Base-by-base conservation (phyloP, 2,888 invertebrate genomes). In the Diaprepes abbreviatus region DNA sequence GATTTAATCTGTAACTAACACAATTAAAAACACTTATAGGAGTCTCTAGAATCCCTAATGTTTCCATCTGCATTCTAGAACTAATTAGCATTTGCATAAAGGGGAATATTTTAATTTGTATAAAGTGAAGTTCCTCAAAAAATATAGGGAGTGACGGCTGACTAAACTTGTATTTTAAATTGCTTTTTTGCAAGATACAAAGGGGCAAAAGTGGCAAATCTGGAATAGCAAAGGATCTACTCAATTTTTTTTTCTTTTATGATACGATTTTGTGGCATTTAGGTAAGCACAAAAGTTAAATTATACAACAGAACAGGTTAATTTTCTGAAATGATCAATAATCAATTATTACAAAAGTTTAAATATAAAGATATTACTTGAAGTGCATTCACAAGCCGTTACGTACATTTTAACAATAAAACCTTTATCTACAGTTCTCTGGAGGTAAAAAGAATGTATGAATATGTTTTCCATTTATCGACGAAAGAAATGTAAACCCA, bases 101-200 rank as follows among this genome's bases (percentile, higher is more conserved):
- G 40, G 24, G 35, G 31, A 43, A 12, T 40, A 54, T 54, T 54
- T 45, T 55, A 64, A 64, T 64, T 54, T 57, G 35, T 66, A 59
- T 66, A 59, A 58, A 38, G 19, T 66, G 58, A 43, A 33, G 17
- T 16, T 66, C 40, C 50, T 50, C 57, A 55, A 52, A 64, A 48
- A 21, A 17, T 14, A 36, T 21, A 36, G 58, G 66, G 59, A 58
- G 66, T 59, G 58, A 66, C 66, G 66, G 38, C 50, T 57, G 58
- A 66, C 66, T 66, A 59, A 66, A 50, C 59, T 59, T 36, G 14
- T 50, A 66, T 66, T 66, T 66, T 21, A 65, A 66, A 66, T 58
- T 66, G 38, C 48, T 48, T 48, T 48, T 28, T 28, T 66, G 66
- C 58, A 50, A 66, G 58, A 58, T 58, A 66, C 36, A 64, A 40